Evolutionary conservation across 2,797 vertebrate species (phyloP).

Genomic region (Poecilia velifera): DNA sequence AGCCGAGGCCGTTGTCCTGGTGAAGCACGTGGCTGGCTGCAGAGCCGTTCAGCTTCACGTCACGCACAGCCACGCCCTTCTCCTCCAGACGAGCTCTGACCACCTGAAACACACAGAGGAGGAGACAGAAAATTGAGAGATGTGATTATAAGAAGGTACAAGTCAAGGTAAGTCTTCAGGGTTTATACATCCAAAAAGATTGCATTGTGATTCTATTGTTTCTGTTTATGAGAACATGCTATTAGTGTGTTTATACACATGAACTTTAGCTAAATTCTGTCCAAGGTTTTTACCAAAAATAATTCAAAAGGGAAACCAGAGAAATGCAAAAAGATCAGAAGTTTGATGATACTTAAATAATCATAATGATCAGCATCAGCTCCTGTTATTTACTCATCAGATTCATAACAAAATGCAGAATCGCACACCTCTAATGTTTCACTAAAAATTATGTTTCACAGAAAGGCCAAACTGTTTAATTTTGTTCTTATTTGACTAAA

Average conservation of each 20-base stretch:
- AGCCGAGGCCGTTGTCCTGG: constrained; percentile 91
- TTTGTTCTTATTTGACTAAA: neutral
- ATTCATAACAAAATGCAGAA: too few relatives aligned
- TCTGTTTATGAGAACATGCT: too few relatives aligned
- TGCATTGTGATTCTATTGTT: too few relatives aligned
- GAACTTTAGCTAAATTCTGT: too few relatives aligned
- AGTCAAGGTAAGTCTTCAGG: constrained; percentile 17
- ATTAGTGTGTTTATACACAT: too few relatives aligned
- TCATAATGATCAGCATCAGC: too few relatives aligned
- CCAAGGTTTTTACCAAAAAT: too few relatives aligned
- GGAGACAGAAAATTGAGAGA: constrained; percentile 30
- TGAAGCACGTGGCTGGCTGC: constrained; percentile 93
- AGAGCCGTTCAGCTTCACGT: constrained; percentile 90
- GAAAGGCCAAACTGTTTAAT: neutral
- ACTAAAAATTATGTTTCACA: neutral
- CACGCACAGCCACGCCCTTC: constrained; percentile 81
- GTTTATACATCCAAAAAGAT: constrained; percentile 10
- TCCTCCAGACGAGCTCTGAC: constrained; percentile 91
- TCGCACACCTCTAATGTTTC: neutral
- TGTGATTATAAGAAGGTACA: constrained; percentile 12
- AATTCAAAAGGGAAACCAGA: too few relatives aligned
- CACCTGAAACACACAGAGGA: constrained; percentile 77
- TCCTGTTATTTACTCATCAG: too few relatives aligned
- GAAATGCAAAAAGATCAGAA: too few relatives aligned
- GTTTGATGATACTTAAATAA: too few relatives aligned